A percentile compares a stretch with the other conserved stretches of the same genome.
These are phyloP conservation scores for Saturnia japonica DNA, from an alignment of 2,888 invertebrate genomes.

Conservation along the genomic window DNA sequence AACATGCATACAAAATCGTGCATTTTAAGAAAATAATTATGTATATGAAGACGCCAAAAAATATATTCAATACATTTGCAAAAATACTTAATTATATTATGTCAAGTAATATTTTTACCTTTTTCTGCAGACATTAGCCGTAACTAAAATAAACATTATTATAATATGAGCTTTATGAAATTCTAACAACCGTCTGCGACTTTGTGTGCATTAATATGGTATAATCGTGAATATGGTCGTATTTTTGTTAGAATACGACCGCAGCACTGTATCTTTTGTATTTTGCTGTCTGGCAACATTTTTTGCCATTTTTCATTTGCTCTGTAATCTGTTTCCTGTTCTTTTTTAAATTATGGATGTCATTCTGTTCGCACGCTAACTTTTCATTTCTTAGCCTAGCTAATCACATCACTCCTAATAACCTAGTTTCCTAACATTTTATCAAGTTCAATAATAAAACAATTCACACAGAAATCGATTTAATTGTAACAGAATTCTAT, in stretches of 20 bases:
- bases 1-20: conserved; percentile 12
- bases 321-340: too few species aligned
- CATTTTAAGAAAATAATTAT: neutral
- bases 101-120: neutral
- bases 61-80: neutral
- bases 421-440: neutral
- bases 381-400: too few species aligned
- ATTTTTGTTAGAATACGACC: too few species aligned
- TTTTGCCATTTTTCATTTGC: too few species aligned
- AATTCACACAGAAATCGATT: neutral
- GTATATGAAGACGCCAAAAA: neutral
- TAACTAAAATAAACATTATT: neutral
- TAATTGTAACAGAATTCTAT: neutral
- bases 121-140: neutral
- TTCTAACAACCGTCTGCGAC: neutral
- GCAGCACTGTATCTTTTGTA: too few species aligned
- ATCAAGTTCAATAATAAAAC: neutral
- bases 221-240: too few species aligned
- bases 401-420: too few species aligned
- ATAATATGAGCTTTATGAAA: neutral
- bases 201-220: too few species aligned
- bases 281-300: too few species aligned
- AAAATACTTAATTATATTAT: neutral
- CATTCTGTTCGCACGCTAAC: too few species aligned
- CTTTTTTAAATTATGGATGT: too few species aligned